phyloP scores from a whole-genome alignment of 2,888 invertebrate species.

The Phyto melanocephala region DNA sequence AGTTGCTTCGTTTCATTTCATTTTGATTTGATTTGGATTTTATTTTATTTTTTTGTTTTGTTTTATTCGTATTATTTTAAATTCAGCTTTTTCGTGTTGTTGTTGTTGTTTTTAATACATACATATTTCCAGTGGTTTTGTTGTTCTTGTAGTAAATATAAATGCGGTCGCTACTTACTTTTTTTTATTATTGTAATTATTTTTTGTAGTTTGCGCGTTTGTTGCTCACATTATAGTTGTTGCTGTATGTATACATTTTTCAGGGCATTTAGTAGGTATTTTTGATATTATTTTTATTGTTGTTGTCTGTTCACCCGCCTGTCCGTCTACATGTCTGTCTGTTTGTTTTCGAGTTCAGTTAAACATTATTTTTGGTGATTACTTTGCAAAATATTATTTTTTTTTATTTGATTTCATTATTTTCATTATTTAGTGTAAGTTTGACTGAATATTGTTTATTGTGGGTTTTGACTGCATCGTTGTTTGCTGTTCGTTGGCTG shows the following conservation, averaged over 20 bases:
- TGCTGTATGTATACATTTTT: conserved; percentile 62
- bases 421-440: conserved; percentile 55
- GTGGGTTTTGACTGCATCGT: conserved; percentile 18
- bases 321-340: not conserved
- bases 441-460: conserved; percentile 44
- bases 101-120: conserved; percentile 49
- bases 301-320: not conserved
- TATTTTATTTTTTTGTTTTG: not conserved
- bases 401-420: not conserved
- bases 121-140: conserved; percentile 56
- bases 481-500: not conserved
- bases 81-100: conserved; percentile 26
- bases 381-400: conserved; percentile 53
- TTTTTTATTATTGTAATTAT: conserved; percentile 11
- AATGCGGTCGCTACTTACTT: conserved; percentile 66
- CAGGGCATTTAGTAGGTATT: conserved; percentile 57
- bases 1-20: conserved; percentile 75
- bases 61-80: conserved; percentile 10
- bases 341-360: conserved; percentile 51
- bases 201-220: conserved; percentile 22
- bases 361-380: conserved; percentile 61
- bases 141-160: conserved; percentile 61
- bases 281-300: conserved; percentile 19
- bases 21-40: conserved; percentile 62
- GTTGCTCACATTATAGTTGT: conserved; percentile 54